Evolutionary conservation across 2,888 invertebrate species (phyloP).

Genomic region (Dorcus hopei): DNA sequence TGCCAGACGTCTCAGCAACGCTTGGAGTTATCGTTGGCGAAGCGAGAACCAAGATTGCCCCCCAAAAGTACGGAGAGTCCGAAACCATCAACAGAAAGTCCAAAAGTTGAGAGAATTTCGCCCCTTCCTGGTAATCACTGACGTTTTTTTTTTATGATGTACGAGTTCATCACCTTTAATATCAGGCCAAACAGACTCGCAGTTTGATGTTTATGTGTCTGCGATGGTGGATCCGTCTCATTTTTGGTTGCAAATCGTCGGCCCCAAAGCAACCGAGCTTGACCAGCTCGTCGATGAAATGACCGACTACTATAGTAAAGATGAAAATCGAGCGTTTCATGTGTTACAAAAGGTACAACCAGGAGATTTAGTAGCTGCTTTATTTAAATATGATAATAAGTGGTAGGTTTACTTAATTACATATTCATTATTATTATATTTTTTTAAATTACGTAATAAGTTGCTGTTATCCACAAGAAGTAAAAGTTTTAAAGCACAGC

Average conservation of each 20-base stretch:
- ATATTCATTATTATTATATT: background rate
- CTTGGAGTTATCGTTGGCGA: constrained; percentile 50
- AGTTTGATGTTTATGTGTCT: constrained; percentile 82
- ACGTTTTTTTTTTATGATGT: background rate
- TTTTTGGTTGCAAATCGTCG: constrained; percentile 86
- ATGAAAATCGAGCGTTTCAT: constrained; percentile 63
- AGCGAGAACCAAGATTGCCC: constrained; percentile 54
- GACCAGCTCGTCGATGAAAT: constrained; percentile 78
- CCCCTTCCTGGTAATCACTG: constrained; percentile 34
- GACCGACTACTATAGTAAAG: constrained; percentile 73
- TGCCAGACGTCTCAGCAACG: constrained; percentile 49
- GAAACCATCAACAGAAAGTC: constrained; percentile 30
- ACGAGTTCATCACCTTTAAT: background rate
- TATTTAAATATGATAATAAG: constrained; percentile 75
- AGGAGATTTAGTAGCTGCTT: constrained; percentile 83
- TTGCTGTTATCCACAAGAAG: background rate
- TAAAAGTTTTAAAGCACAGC: background rate
- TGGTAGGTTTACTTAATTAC: constrained; percentile 58
- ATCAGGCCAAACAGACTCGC: constrained; percentile 53
- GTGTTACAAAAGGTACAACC: constrained; percentile 53
- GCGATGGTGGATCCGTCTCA: constrained; percentile 74
- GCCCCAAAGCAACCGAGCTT: constrained; percentile 67
- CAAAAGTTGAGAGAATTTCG: constrained; percentile 40
- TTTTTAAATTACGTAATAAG: background rate
- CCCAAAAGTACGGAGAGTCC: constrained; percentile 28